Base-by-base conservation (phyloP, 2,113 vertebrate species). In the Sapayoa aenigma region DNA sequence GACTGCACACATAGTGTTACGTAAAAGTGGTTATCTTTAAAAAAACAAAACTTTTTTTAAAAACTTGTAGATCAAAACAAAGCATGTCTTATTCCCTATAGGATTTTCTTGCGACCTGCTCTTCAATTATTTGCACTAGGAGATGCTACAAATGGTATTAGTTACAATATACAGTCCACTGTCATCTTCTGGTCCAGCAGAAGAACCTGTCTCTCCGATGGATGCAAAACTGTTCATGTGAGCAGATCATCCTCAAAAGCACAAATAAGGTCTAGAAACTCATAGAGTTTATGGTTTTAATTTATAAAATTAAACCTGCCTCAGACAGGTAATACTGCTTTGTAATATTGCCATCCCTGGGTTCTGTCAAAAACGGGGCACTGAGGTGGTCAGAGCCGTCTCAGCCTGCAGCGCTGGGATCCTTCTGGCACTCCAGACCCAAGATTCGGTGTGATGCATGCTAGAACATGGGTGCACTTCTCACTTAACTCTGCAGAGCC, bases 271-370 rank as follows among this genome's bases (percentile, higher is more conserved):
- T 94, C 86, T 97, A 97, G 97, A 98, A 98, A 98, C 98, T 98
- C 98, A 98, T 68, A 98, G 98, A 98, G 98, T 98, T 98, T 85
- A 97, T 97, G 97, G 95, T 90, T 97, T 96, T 96, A 98, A 98
- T 98, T 98, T 98, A 98, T 98, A 98, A 98, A 98, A 98, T 98
- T 98, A 98, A 98, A 95, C 98, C 98, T 98, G 98, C 96, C 94
- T 94, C 97, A 96, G 95, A 96, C 98, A 98, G 98, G 97, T 97
- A 98, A 97, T 92, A 98, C 59, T 95, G 97, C 93, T 97, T 95
- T 93, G 87, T 97, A 95, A 94, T 91, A 97, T 82, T 96, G 96
- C 92, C 95, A 97, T 96, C 96, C 97, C 97, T 95, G 97, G 95
- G 94, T 97, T 97, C 97, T 94, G 94, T 96, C 94, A 95, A 88